These are phyloP conservation scores for Campopleginae sp. DNA, from an alignment of 2,888 invertebrate species.

Conservation along the genomic window DNA sequence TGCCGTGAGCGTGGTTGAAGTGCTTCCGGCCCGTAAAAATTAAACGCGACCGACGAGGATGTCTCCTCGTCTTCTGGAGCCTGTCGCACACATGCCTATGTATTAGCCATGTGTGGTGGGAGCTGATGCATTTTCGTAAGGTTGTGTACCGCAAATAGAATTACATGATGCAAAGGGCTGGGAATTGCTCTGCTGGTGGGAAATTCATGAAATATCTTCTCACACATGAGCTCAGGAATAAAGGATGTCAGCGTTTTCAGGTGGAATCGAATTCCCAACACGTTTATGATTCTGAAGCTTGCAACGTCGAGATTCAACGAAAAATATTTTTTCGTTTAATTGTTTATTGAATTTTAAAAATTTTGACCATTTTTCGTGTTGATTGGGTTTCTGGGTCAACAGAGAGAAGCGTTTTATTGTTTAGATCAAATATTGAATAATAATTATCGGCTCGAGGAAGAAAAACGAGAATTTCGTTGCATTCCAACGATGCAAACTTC, in stretches of 20 bases:
- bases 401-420: no score
- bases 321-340: no score
- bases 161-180: slow-evolving; percentile 39
- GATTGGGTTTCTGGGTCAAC: no score
- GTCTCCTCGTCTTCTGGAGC: not conserved
- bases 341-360: no score
- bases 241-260: not conserved
- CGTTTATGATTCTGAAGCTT: no score
- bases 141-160: slow-evolving; percentile 40
- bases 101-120: not conserved
- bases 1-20: slow-evolving; percentile 3
- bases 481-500: no score
- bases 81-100: not conserved
- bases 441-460: no score
- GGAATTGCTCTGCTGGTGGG: slow-evolving; percentile 1
- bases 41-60: slow-evolving; percentile 31
- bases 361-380: no score
- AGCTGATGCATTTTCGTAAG: slow-evolving; percentile 58
- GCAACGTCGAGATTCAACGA: no score
- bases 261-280: slow-evolving; percentile 6
- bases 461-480: no score
- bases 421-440: no score
- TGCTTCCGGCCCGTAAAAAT: slow-evolving; percentile 45
- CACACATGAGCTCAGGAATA: not conserved
- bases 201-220: slow-evolving; percentile 27